Conservation (phyloP, 2,113 vertebrate genomes). For the Microcebus griseorufus region DNA sequence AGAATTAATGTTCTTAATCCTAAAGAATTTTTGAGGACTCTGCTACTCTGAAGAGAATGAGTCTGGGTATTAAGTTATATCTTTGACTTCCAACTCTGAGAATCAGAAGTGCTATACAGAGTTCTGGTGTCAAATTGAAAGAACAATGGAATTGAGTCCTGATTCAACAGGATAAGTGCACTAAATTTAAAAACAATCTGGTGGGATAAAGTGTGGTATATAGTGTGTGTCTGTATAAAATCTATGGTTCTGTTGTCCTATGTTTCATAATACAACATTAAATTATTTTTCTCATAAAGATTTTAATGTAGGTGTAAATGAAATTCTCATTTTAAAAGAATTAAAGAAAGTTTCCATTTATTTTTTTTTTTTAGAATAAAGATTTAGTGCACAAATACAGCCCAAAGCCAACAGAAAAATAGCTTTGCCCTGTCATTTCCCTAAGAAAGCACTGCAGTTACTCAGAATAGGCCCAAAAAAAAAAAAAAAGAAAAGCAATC, state of each 20-base stretch:
- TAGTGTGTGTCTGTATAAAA: neutral
- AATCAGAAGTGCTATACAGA: neutral
- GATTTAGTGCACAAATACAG: conserved; percentile 87
- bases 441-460: conserved; percentile 82
- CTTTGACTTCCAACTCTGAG: neutral
- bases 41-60: neutral
- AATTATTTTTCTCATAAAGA: conserved; percentile 83
- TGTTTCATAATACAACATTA: neutral
- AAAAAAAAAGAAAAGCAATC: conserved; percentile 72
- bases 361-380: conserved; percentile 83
- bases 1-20: neutral
- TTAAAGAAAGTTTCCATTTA: conserved; percentile 83
- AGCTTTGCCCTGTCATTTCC: conserved; percentile 80
- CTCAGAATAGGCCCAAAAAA: conserved; percentile 74
- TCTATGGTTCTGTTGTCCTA: neutral
- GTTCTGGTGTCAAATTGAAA: neutral
- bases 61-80: neutral
- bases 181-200: neutral
- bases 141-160: neutral
- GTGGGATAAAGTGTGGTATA: neutral
- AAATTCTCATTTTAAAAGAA: conserved; percentile 87
- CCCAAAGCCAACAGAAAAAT: conserved; percentile 87
- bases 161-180: neutral
- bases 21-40: neutral
- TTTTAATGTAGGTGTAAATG: conserved; percentile 87